Conservation (phyloP, 2,113 vertebrate species). For the Notechis scutatus region DNA sequence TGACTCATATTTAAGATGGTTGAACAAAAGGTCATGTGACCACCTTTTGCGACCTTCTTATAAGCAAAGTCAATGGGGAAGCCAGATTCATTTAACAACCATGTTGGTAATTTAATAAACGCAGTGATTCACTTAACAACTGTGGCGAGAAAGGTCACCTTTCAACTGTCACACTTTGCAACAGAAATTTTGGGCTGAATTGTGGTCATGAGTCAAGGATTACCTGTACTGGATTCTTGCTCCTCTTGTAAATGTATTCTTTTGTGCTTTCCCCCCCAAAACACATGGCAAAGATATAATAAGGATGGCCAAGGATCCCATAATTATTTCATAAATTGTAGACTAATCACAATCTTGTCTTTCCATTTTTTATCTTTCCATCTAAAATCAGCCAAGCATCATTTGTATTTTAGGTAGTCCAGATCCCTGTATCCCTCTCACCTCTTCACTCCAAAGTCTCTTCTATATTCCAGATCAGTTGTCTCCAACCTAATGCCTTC, state of each 20-base stretch:
- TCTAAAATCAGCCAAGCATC: background rate
- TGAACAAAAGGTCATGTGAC: background rate
- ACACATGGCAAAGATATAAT: background rate
- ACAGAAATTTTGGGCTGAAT: background rate
- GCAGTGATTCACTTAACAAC: background rate
- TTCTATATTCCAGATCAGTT: background rate
- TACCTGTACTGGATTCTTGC: background rate
- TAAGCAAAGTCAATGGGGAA: background rate
- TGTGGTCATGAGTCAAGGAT: background rate
- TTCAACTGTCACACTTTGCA: background rate
- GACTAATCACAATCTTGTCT: background rate
- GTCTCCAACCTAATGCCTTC: background rate
- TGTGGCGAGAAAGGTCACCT: background rate
- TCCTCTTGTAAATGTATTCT: background rate
- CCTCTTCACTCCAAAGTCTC: background rate
- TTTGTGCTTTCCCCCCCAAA: background rate
- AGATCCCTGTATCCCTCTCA: background rate
- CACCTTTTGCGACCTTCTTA: background rate
- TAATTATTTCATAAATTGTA: background rate
- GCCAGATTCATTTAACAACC: background rate
- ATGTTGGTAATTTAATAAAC: no score
- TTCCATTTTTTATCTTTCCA: background rate
- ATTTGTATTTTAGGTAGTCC: background rate
- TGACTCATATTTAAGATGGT: background rate
- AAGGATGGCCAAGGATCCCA: background rate